Conservation (phyloP, 2,888 invertebrate species). For the Catonia carolina region DNA sequence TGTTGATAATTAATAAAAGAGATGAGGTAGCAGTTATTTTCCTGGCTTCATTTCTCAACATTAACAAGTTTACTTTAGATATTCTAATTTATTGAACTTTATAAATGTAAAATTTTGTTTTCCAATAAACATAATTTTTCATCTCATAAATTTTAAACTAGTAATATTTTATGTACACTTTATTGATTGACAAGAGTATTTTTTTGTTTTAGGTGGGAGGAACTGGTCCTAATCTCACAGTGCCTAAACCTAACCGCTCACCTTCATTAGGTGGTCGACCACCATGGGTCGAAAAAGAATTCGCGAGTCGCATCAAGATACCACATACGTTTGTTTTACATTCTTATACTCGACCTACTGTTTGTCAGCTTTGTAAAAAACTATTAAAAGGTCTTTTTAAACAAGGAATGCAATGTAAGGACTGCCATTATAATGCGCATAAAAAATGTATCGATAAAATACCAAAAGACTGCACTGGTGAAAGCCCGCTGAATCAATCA, state of each 20-base stretch:
- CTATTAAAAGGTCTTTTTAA: slow-evolving; percentile 90
- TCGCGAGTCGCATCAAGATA: slow-evolving; percentile 59
- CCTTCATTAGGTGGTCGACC: slow-evolving; percentile 63
- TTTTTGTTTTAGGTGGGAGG: not conserved
- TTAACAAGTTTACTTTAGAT: too few species aligned
- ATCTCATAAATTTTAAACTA: too few species aligned
- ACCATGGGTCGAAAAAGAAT: slow-evolving; percentile 63
- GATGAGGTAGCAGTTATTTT: too few species aligned
- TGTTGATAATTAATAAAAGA: too few species aligned
- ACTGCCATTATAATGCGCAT: slow-evolving; percentile 94
- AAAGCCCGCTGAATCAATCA: slow-evolving; percentile 43
- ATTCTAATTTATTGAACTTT: too few species aligned
- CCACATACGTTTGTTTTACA: slow-evolving; percentile 97
- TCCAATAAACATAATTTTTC: too few species aligned
- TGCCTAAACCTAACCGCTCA: slow-evolving; percentile 56
- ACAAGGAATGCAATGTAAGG: slow-evolving; percentile 95
- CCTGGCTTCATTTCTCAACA: too few species aligned
- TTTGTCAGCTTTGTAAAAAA: slow-evolving; percentile 94
- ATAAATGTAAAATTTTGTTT: too few species aligned
- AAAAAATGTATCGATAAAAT: slow-evolving; percentile 87
- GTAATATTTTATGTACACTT: too few species aligned
- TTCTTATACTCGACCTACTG: slow-evolving; percentile 92
- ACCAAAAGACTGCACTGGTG: slow-evolving; percentile 84
- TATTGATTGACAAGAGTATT: too few species aligned
- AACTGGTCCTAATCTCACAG: slow-evolving; percentile 33